phyloP scores from a whole-genome alignment of 2,888 invertebrate species.

The Cylloceria caligata region DNA sequence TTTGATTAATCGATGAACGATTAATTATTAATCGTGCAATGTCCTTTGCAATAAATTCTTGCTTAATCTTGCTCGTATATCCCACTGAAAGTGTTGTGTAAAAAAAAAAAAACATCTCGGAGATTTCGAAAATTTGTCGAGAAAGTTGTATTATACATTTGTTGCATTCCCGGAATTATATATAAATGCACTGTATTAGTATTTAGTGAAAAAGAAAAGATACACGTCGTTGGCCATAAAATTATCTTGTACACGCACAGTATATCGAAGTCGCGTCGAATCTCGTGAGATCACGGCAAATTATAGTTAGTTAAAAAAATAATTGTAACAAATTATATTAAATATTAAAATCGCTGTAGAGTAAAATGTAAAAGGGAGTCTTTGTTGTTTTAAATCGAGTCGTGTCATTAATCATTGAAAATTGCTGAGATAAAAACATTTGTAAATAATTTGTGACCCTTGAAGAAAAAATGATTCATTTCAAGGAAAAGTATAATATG shows the following conservation, averaged over 20 bases:
- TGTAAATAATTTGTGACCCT: too few species aligned
- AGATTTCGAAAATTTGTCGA: conserved; percentile 12
- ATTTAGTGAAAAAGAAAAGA: conserved; percentile 31
- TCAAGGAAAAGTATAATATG: not conserved
- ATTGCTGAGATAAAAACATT: not conserved
- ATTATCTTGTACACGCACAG: conserved; percentile 53
- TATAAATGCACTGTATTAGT: conserved; percentile 11
- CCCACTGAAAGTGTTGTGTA: not conserved
- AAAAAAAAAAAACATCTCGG: conserved; percentile 23
- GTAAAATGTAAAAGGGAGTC: not conserved
- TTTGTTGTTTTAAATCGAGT: too few species aligned
- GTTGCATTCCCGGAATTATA: conserved; percentile 46
- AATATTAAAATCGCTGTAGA: not conserved
- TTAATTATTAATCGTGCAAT: conserved; percentile 17
- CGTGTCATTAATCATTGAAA: too few species aligned
- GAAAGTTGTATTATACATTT: conserved; percentile 22
- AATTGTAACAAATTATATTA: conserved; percentile 45
- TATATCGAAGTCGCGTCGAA: conserved; percentile 41
- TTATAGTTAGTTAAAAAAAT: conserved; percentile 40
- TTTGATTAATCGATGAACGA: not conserved
- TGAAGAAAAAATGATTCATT: not conserved
- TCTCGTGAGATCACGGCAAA: conserved; percentile 34
- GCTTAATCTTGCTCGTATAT: not conserved
- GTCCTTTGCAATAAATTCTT: conserved; percentile 12
- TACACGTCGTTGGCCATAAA: conserved; percentile 21